These are phyloP conservation scores for Enteromius argenteus DNA, from an alignment of 2,797 vertebrate genomes.

Conservation along the genomic window DNA sequence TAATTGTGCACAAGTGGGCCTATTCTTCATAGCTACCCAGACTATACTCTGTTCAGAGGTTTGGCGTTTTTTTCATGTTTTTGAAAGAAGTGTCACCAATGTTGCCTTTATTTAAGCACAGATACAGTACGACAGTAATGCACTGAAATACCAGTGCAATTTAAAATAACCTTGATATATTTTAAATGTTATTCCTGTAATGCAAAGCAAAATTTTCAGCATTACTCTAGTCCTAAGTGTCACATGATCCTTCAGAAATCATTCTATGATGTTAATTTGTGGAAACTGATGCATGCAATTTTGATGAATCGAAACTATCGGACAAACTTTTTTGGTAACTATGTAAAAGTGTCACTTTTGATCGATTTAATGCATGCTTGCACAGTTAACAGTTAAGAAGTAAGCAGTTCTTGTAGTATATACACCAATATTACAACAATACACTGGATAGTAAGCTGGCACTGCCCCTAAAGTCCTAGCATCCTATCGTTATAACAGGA, in stretches of 20 bases:
- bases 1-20: slow-evolving; percentile 7
- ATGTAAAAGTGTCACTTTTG: not conserved
- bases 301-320: not conserved
- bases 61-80: not conserved
- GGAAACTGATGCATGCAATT: not conserved
- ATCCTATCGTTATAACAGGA: slow-evolving; percentile 2
- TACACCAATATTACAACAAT: slow-evolving; percentile 29
- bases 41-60: slow-evolving; percentile 2
- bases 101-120: not conserved
- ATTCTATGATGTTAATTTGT: not conserved
- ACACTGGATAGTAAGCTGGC: slow-evolving; percentile 27
- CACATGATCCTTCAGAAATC: not conserved
- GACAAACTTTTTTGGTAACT: not conserved
- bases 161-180: not conserved
- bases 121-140: not conserved
- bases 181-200: not conserved
- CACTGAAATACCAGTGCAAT: not conserved
- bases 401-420: slow-evolving; percentile 40
- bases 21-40: not conserved
- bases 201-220: not conserved
- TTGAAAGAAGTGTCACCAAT: not conserved
- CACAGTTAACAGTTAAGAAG: slow-evolving; percentile 57
- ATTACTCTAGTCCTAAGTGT: not conserved
- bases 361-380: not conserved
- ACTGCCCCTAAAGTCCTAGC: slow-evolving; percentile 21